phyloP scores from a whole-genome alignment of 2,888 invertebrate species.

The Cremastobaeus sp. region DNA sequence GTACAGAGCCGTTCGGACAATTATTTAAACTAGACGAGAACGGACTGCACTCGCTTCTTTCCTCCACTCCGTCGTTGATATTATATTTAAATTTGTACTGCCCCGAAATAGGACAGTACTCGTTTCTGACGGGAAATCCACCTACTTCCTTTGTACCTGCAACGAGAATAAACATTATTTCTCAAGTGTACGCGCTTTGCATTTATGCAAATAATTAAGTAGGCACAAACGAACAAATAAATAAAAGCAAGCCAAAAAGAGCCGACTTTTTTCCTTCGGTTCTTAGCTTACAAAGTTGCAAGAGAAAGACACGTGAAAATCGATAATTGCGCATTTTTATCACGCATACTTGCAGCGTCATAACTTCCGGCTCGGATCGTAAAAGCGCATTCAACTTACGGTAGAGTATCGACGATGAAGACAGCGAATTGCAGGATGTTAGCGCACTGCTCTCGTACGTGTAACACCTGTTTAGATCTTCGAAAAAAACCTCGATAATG shows the following conservation, averaged over 20 bases:
- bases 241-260: too few species aligned
- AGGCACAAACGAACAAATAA: too few species aligned
- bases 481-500: slow-evolving; percentile 82
- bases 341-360: slow-evolving; percentile 18
- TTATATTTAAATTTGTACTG: slow-evolving; percentile 81
- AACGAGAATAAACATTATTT: slow-evolving; percentile 54
- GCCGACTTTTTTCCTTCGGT: too few species aligned
- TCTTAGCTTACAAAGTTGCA: neutral
- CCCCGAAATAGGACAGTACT: slow-evolving; percentile 83
- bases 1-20: slow-evolving; percentile 82
- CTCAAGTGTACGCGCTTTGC: too few species aligned
- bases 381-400: slow-evolving; percentile 78
- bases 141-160: slow-evolving; percentile 80
- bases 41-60: slow-evolving; percentile 79
- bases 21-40: slow-evolving; percentile 81
- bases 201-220: too few species aligned
- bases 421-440: slow-evolving; percentile 79
- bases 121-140: slow-evolving; percentile 79
- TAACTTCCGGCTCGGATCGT: slow-evolving; percentile 43
- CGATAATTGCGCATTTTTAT: slow-evolving; percentile 24
- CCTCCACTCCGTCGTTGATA: slow-evolving; percentile 79
- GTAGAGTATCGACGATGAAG: slow-evolving; percentile 80
- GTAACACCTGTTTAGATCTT: slow-evolving; percentile 82
- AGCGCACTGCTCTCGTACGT: slow-evolving; percentile 81
- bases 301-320: neutral